Percentiles rank a stretch among this genome's conserved stretches.
These are phyloP conservation scores for Barnardius zonarius DNA, from an alignment of 2,113 vertebrate species.

Conservation along the genomic window DNA sequence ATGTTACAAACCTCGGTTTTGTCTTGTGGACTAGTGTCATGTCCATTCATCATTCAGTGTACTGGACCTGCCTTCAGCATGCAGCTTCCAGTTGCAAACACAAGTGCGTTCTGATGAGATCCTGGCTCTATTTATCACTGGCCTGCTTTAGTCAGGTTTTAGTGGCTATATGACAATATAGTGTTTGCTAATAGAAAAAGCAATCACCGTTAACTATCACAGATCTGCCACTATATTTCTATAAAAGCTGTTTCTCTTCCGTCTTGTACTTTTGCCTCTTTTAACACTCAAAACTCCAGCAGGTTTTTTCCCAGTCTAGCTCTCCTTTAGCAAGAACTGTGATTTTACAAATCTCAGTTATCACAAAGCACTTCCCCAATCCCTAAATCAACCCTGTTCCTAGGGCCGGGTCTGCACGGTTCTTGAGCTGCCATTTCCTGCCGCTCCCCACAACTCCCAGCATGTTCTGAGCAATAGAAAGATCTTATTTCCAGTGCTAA, in stretches of 20 bases:
- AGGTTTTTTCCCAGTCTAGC: background rate
- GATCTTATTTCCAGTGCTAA: conserved; percentile 2
- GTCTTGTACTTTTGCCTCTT: background rate
- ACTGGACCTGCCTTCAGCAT: background rate
- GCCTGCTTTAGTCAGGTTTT: background rate
- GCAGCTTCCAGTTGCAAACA: background rate
- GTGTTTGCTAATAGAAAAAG: background rate
- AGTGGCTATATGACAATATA: background rate
- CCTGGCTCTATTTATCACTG: background rate
- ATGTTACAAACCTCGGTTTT: background rate
- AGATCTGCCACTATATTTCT: background rate
- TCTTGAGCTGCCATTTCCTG: conserved; percentile 34
- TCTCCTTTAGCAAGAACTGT: background rate
- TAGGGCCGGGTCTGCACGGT: background rate
- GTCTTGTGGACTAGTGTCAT: background rate
- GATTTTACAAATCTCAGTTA: background rate
- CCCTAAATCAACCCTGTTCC: background rate
- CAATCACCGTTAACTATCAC: background rate
- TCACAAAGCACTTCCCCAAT: background rate
- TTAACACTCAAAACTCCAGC: background rate
- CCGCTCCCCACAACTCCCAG: background rate
- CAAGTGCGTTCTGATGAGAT: background rate
- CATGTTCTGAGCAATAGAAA: background rate
- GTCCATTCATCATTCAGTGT: background rate
- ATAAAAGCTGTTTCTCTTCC: background rate